Conservation (phyloP, 1,140 invertebrate genomes). For the Drosophila elegans region DNA sequence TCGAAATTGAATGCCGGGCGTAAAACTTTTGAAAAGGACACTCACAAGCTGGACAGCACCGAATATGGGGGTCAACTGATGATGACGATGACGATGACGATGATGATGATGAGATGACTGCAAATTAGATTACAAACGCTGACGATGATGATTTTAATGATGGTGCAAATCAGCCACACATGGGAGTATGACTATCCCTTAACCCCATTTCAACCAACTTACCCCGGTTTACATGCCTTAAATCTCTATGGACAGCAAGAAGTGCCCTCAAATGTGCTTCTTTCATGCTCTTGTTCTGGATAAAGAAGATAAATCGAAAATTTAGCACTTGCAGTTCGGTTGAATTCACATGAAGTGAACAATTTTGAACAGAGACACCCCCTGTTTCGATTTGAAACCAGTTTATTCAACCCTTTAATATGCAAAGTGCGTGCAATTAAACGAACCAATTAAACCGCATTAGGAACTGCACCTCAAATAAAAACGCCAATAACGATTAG, state of each 20-base stretch:
- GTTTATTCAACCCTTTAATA: background rate
- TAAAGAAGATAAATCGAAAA: conserved; percentile 1
- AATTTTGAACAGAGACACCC: background rate
- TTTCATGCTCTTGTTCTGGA: too few species aligned
- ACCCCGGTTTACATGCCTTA: conserved; percentile 3
- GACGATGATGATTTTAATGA: conserved; percentile 73
- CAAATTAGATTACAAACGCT: conserved; percentile 71
- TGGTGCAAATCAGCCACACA: conserved; percentile 61
- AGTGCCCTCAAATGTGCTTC: background rate
- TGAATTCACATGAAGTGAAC: conserved; percentile 1
- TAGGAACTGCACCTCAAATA: background rate
- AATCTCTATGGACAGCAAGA: conserved; percentile 13
- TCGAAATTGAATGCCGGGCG: conserved; percentile 27
- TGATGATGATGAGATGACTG: conserved; percentile 39
- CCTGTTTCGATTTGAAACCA: background rate
- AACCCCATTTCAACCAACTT: conserved; percentile 11
- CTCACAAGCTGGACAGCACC: conserved; percentile 22
- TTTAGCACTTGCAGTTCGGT: background rate
- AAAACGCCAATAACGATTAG: background rate
- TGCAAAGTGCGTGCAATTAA: background rate
- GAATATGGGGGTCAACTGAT: conserved; percentile 41
- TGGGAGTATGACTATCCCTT: conserved; percentile 34
- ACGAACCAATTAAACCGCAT: background rate
- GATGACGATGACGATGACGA: conserved; percentile 53
- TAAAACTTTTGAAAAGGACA: conserved; percentile 55